Evolutionary conservation across 2,888 invertebrate species (phyloP), one percentile per base, ranked within the genome.

Genomic region (Dicyrtomina minuta): DNA sequence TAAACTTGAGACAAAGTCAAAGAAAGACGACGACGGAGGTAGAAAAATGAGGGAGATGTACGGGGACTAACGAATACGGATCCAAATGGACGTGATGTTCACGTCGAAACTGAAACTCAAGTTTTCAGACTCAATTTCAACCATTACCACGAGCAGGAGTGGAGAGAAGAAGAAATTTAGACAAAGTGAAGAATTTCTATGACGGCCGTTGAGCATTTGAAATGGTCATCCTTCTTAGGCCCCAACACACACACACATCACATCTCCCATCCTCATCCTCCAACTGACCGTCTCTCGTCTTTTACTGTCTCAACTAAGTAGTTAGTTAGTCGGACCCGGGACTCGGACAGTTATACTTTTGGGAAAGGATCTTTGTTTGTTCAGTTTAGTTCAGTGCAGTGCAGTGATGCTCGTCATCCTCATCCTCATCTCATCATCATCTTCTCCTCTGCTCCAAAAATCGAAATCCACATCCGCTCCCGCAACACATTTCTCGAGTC

Each of bases 51-150:
- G 58, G 33, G 39, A 26, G n/a, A 56, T n/a, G n/a, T n/a, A n/a
- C n/a, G n/a, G n/a, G n/a, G 4, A 5, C 33, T 33, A 33, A 33
- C 33, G 33, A 43, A 43, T 43, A 10, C 43, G 56, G 43, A n/a
- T n/a, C 55, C 65, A 65, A 56, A 56, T 56, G 56, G 56, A 65
- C 55, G 56, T 65, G 65, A 51, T 10, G 51, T 39, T 64, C 64
- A 20, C 20, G 39, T 56, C 43, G n/a, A 26, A 65, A 43, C 55
- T 26, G n/a, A 26, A 65, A 43, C 55, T 26, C 65, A 55, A 26
- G 49, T 51, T 53, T 27, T 33, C 53, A 64, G 49, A 33, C 33
- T 22, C 53, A n/a, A 33, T 51, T 53, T 17, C 53, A 27, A 33
- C 33, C 64, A 64, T 64, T 64, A 49, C 49, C 55, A 55, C n/a